Evolutionary conservation across 2,797 vertebrate species (phyloP), one percentile per base, ranked within the genome.

Genomic region (Vespertilio murinus): DNA sequence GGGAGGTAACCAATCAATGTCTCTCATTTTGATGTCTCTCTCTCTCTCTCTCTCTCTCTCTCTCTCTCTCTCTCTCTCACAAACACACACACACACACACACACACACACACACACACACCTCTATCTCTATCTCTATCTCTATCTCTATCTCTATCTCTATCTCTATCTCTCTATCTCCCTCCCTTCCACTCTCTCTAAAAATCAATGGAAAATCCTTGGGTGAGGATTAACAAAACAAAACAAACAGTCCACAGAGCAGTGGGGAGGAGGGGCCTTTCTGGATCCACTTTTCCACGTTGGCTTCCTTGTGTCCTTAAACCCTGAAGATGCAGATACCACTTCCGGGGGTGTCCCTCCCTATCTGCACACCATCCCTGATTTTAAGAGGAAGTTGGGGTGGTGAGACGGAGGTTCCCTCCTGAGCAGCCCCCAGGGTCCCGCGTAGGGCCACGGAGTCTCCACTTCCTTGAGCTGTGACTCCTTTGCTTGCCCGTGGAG

Each of bases 281-380:
- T 30, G 16, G 35, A 38, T 59, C 71, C 10, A 18, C 71, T 20
- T 91, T 33, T 54, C 64, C 35, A 30, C 84, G 17, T 23, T 13
- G 10, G 71, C 45, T 56, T 49, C 61, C 38, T 18, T 64, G 25
- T 77, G 59, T 49, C 20, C 78, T 82, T 56, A 45, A 25, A 45
- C 42, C 71, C 25, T 2, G 1, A 47, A 6, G 4, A 38, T 25
- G 8, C 14, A 25, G 52, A 64, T 10, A 17, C 70, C 18, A 2
- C 17, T 38, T 38, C 3, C 0, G 0, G n/a, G 5, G 9, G 64
- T 1, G 35, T n/a, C 52, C 0, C 0, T 11, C 52, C 52, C 52
- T 52, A 3, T n/a, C 20, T 28, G 1, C 10, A 7, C 11, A 20
- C 45, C 9, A 23, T 16, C 23, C 18, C 5, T 3, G 10, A 12